Conservation (phyloP, 1,140 invertebrate species). For the Bombus affinis region DNA sequence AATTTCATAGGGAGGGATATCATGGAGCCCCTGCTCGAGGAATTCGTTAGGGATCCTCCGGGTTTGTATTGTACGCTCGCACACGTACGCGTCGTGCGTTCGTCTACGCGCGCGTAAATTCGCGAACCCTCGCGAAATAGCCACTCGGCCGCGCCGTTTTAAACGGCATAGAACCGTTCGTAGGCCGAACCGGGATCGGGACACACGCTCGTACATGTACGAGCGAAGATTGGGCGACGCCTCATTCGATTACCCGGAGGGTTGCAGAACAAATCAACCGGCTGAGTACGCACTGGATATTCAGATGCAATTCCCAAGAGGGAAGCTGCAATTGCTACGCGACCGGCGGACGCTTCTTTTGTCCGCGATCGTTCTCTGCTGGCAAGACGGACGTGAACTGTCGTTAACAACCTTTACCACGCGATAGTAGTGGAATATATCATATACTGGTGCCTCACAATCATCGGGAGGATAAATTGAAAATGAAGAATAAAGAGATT, state of each 20-base stretch:
- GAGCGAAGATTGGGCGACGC: constrained; percentile 69
- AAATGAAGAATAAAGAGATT: neutral
- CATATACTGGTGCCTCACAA: neutral
- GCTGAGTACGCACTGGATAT: constrained; percentile 65
- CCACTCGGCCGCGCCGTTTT: constrained; percentile 58
- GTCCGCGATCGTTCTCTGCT: constrained; percentile 19
- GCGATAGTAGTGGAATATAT: neutral
- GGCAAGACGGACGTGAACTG: neutral
- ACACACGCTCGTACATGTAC: constrained; percentile 23
- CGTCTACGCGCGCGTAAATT: constrained; percentile 25
- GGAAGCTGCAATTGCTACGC: constrained; percentile 48
- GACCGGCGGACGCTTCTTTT: constrained; percentile 48
- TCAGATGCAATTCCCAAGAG: constrained; percentile 72
- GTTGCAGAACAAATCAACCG: constrained; percentile 71
- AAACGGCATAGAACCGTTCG: constrained; percentile 40
- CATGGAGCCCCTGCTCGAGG: constrained; percentile 37
- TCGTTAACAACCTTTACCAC: no score
- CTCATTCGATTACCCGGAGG: constrained; percentile 70
- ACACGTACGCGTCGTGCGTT: neutral
- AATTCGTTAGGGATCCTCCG: constrained; percentile 57
- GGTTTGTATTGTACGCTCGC: constrained; percentile 2
- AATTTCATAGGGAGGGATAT: constrained; percentile 50
- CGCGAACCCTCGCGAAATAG: constrained; percentile 56
- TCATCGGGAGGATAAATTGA: neutral
- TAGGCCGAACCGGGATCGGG: neutral